Evolutionary conservation across 2,113 vertebrate species (phyloP).

Genomic region (Pseudolaguvia tuberculata): DNA sequence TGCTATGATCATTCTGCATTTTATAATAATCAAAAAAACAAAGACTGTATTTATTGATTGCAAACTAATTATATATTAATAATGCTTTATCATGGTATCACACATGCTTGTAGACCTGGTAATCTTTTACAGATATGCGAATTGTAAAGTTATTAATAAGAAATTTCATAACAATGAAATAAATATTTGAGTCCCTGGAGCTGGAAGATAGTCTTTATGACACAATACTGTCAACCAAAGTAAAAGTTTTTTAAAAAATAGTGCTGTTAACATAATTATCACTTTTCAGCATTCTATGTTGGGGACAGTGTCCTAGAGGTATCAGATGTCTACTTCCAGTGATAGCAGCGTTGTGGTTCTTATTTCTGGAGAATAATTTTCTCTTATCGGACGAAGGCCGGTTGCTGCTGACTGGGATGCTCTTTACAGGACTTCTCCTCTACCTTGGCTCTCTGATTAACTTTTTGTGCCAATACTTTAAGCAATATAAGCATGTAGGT

Average conservation of each 20-base stretch:
- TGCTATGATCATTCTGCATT: background rate
- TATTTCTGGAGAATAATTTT: conserved; percentile 58
- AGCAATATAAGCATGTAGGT: conserved; percentile 41
- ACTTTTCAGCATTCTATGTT: background rate
- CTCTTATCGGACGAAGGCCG: conserved; percentile 43
- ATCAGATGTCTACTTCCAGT: conserved; percentile 35
- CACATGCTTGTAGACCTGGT: background rate
- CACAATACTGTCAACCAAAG: no score
- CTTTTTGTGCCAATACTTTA: conserved; percentile 27
- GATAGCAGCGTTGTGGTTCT: conserved; percentile 48
- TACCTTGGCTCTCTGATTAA: conserved; percentile 39
- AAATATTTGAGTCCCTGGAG: no score
- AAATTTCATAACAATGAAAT: no score
- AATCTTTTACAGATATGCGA: no score
- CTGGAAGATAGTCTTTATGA: background rate
- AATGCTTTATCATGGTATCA: background rate
- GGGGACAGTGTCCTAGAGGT: conserved; percentile 36
- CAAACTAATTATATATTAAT: background rate
- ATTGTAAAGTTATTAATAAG: no score
- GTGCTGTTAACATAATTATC: background rate
- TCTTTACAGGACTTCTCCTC: conserved; percentile 50
- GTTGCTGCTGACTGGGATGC: conserved; percentile 46
- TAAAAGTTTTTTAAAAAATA: no score
- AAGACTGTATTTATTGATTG: no score
- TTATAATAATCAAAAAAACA: no score